Conservation (phyloP, 2,113 vertebrate genomes). For the Megatriorchis doriae region DNA sequence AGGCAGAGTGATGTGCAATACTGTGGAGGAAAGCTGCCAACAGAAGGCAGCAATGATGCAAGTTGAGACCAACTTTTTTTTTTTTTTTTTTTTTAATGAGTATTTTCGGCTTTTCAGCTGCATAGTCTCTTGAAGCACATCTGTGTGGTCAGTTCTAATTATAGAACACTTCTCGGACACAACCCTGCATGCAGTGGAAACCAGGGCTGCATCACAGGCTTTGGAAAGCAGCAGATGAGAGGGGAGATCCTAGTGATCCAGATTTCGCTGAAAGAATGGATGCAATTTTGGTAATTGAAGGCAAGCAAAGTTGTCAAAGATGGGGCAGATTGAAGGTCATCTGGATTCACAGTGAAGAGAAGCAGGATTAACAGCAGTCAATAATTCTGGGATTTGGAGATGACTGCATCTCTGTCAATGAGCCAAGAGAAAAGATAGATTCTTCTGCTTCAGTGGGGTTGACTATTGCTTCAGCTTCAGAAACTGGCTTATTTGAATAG, state of each 20-base stretch:
- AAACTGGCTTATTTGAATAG: not conserved
- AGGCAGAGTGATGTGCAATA: not conserved
- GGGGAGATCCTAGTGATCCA: not conserved
- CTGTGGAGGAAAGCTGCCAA: not conserved
- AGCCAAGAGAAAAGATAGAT: conserved; percentile 46
- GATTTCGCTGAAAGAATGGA: not conserved
- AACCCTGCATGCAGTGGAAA: not conserved
- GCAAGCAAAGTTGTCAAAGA: not conserved
- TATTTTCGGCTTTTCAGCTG: conserved; percentile 18
- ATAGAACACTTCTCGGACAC: conserved; percentile 25
- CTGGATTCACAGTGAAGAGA: not conserved
- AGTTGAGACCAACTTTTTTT: not conserved
- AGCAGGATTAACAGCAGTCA: conserved; percentile 8
- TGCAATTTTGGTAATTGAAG: not conserved
- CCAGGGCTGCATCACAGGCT: not conserved
- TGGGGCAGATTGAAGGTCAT: conserved; percentile 4
- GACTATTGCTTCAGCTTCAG: conserved; percentile 10
- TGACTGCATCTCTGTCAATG: conserved; percentile 19
- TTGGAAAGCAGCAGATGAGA: not conserved
- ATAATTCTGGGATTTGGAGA: conserved; percentile 20
- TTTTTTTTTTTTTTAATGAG: not conserved
- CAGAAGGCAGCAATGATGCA: not conserved
- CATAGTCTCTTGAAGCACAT: conserved; percentile 32
- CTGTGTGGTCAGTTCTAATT: conserved; percentile 60
- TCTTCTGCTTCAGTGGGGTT: not conserved